Percentiles rank a stretch among this genome's conserved stretches.
These are phyloP conservation scores for Girardinichthys multiradiatus DNA, from an alignment of 2,113 vertebrate genomes.

Conservation along the genomic window DNA sequence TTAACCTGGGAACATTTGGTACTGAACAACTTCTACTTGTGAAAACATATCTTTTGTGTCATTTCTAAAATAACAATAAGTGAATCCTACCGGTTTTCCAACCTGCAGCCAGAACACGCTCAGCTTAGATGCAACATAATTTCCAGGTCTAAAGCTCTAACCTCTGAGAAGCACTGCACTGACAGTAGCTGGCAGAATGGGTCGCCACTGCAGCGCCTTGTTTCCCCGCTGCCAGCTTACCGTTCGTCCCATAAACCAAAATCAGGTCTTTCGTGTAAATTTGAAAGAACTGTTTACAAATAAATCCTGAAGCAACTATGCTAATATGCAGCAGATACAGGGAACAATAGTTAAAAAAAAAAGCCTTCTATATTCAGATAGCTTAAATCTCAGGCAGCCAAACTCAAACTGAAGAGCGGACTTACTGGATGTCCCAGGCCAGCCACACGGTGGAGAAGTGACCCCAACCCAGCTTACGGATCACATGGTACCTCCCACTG, in stretches of 20 bases:
- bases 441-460: constrained; percentile 99
- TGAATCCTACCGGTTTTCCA: too few species aligned
- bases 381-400: neutral
- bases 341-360: neutral
- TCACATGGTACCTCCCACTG: constrained; percentile 93
- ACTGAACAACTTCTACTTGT: too few species aligned
- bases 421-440: constrained; percentile 98
- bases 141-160: too few species aligned
- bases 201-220: neutral
- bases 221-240: neutral
- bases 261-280: neutral
- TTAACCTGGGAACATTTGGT: too few species aligned
- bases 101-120: too few species aligned
- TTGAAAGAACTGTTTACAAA: neutral
- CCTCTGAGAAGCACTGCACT: too few species aligned
- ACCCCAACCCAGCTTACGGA: constrained; percentile 97
- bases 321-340: neutral
- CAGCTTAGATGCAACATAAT: too few species aligned
- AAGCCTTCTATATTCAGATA: neutral
- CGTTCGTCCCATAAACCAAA: neutral
- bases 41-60: too few species aligned
- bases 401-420: neutral
- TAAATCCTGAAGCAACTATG: neutral
- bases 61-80: too few species aligned
- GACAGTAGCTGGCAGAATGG: too few species aligned